Evolutionary conservation across 2,888 invertebrate species (phyloP).

Genomic region (Drosophila emarginata): DNA sequence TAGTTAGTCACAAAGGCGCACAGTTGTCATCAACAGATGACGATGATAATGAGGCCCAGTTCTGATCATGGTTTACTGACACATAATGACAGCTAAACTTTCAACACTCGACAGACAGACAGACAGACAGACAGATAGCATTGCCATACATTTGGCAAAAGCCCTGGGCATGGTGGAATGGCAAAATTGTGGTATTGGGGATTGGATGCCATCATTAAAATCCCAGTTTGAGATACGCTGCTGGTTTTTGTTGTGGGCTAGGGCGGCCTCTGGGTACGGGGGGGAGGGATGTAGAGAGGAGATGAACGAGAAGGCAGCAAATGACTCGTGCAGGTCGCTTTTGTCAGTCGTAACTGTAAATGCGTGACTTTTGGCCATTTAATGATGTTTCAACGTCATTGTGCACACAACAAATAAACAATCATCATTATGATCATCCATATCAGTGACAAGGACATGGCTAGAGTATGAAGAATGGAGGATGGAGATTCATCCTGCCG

Average conservation of each 20-base stretch:
- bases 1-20: conserved; percentile 15
- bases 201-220: conserved; percentile 59
- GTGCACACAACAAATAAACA: conserved; percentile 66
- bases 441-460: conserved; percentile 7
- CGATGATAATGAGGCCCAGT: conserved; percentile 36
- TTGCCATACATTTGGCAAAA: conserved; percentile 32
- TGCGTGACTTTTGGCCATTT: conserved; percentile 78
- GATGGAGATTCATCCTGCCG: conserved; percentile 5
- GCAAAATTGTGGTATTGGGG: conserved; percentile 33
- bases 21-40: conserved; percentile 37
- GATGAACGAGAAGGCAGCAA: conserved; percentile 32
- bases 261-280: background rate
- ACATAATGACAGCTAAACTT: conserved; percentile 75
- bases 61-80: conserved; percentile 74
- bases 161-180: background rate
- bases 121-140: background rate
- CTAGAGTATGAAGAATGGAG: background rate
- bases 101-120: conserved; percentile 57
- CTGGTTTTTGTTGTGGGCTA: background rate
- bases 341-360: conserved; percentile 60
- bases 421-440: conserved; percentile 56
- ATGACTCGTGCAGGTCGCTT: conserved; percentile 64
- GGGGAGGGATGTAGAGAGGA: background rate
- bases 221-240: conserved; percentile 18
- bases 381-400: conserved; percentile 73